phyloP scores from a whole-genome alignment of 2,113 vertebrate species.

The Romanogobio albipinnatus region DNA sequence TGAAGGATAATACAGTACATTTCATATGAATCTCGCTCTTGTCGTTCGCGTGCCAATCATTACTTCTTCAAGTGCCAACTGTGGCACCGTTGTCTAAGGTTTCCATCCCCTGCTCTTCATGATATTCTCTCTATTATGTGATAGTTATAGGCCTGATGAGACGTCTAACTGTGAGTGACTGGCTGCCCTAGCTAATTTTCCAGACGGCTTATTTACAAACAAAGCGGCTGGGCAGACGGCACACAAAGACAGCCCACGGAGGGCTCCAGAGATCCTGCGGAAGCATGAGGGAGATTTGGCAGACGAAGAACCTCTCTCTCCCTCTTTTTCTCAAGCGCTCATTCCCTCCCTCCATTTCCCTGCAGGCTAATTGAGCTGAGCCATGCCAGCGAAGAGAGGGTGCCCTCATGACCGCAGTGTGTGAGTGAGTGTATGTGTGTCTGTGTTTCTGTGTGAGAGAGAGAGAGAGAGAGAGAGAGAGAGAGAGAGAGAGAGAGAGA shows the following conservation, averaged over 20 bases:
- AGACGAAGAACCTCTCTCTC: slow-evolving; percentile 27
- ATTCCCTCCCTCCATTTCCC: slow-evolving; percentile 32
- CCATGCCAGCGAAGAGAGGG: slow-evolving; percentile 52
- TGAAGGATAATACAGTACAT: neutral
- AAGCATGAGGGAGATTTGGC: slow-evolving; percentile 42
- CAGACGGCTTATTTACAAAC: slow-evolving; percentile 62
- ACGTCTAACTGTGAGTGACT: slow-evolving; percentile 30
- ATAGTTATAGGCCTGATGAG: slow-evolving; percentile 16
- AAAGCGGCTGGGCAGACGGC: slow-evolving; percentile 49
- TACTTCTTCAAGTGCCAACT: neutral
- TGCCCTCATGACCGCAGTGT: slow-evolving; percentile 53
- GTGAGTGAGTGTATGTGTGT: slow-evolving; percentile 6
- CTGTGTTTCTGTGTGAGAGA: slow-evolving; percentile 5
- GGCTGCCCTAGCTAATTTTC: slow-evolving; percentile 56
- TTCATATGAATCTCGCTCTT: neutral
- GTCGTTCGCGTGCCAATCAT: neutral
- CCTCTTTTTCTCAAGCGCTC: slow-evolving; percentile 1
- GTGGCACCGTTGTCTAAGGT: neutral
- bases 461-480: neutral
- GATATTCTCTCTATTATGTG: slow-evolving; percentile 10
- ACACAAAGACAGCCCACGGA: slow-evolving; percentile 39
- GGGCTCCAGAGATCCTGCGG: slow-evolving; percentile 26
- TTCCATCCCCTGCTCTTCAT: slow-evolving; percentile 1
- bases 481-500: slow-evolving; percentile 20
- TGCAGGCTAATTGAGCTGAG: slow-evolving; percentile 63